Conservation (phyloP, 2,113 vertebrate genomes). For the Monopterus albus region DNA sequence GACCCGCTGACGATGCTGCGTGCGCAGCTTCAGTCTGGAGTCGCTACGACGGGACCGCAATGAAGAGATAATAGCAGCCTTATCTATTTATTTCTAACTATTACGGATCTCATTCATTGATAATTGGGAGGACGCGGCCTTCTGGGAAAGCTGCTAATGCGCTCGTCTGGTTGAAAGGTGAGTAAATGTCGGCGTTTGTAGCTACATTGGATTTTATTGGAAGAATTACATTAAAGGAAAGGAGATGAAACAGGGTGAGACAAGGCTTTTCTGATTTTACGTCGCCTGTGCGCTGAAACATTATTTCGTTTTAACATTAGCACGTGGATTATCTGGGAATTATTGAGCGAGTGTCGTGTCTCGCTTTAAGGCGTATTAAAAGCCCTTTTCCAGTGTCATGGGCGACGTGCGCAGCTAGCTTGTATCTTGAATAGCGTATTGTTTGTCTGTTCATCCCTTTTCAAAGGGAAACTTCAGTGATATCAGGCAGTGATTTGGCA, state of each 20-base stretch:
- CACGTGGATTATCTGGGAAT: not conserved
- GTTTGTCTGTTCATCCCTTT: conserved; percentile 17
- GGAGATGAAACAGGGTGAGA: conserved; percentile 36
- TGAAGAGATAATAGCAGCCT: conserved; percentile 57
- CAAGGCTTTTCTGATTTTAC: conserved; percentile 2
- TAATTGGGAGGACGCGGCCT: not conserved
- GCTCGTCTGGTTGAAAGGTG: conserved; percentile 33
- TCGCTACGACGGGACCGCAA: conserved; percentile 57
- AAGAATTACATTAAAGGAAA: conserved; percentile 29
- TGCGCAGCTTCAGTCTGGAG: conserved; percentile 76
- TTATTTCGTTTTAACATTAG: not conserved
- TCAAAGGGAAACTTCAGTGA: not conserved
- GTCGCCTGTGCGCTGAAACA: not conserved
- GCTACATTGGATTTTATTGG: not conserved
- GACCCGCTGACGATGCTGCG: conserved; percentile 66
- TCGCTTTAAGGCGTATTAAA: not conserved
- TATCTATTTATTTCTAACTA: conserved; percentile 42
- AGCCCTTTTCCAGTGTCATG: not conserved
- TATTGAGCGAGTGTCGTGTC: not conserved
- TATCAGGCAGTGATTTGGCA: not conserved
- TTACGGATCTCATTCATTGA: not conserved
- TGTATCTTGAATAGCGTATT: not conserved
- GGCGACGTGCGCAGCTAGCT: conserved; percentile 47
- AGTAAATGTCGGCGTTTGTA: conserved; percentile 16
- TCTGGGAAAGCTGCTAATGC: not conserved